Base-by-base conservation (phyloP, 2,797 vertebrate genomes). In the Synanceia verrucosa region DNA sequence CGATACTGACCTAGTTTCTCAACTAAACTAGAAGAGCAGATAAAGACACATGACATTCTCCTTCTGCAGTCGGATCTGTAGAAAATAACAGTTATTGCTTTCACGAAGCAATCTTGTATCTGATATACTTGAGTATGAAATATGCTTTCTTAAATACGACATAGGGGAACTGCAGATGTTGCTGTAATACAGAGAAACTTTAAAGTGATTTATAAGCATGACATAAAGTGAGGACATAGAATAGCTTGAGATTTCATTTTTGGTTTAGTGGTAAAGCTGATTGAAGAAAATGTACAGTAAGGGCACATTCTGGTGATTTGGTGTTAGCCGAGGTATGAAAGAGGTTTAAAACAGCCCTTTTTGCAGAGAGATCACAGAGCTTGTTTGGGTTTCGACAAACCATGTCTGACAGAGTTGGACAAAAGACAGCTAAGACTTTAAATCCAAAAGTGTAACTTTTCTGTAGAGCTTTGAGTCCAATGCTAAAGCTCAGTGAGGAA, bases 231-330 rank as follows among this genome's bases (percentile, higher is more conserved):
- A 76, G 55, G 73, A 44, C 33, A 65, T 37, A 28, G 37, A 56
- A 71, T 65, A 56, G 63, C 59, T 66, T 53, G 37, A 48, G 61
- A 55, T 79, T 74, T 78, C 46, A 58, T 79, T 76, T 85, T 82
- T 85, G 83, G 65, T 80, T 78, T 86, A 80, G 85, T 88, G 82
- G 78, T 90, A 81, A 61, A 73, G 68, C 81, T 84, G 74, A 83
- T 24, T 73, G 73, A 73, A 74, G 76, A 63, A 84, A 87, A 78
- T 9, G 5, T 82, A 82, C 73, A 83, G 73, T 74, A 81, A 83
- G 41, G 83, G 78, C 72, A 81, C 82, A 85, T 84, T 85, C 64
- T 81, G 70, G 62, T 81, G 65, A 76, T 85, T 73, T 79, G 78
- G 65, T 82, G 70, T 64, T 51, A 52, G 65, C 55, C 71, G 8